phyloP scores from a whole-genome alignment of 2,113 vertebrate species.

The Pelobates fuscus region DNA sequence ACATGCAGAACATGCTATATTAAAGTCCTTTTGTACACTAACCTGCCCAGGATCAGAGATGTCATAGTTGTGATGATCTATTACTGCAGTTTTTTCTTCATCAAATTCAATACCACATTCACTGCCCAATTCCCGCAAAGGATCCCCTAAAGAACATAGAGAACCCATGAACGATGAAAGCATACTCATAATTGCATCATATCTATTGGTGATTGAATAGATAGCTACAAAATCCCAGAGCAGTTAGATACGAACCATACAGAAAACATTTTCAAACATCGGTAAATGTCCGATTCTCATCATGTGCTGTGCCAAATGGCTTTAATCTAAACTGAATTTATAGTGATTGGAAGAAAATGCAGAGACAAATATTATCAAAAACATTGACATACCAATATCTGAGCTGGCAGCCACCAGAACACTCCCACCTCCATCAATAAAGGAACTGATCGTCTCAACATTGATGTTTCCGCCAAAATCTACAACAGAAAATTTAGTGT shows the following conservation, averaged over 20 bases:
- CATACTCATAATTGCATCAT: too few species aligned
- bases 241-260: too few species aligned
- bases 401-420: constrained; percentile 92
- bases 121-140: constrained; percentile 92
- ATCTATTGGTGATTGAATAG: too few species aligned
- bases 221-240: too few species aligned
- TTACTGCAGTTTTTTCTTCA: constrained; percentile 93
- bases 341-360: too few species aligned
- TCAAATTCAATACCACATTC: constrained; percentile 98
- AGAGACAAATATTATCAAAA: too few species aligned
- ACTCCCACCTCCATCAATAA: constrained; percentile 93
- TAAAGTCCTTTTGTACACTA: background rate
- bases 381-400: constrained; percentile 92
- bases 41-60: constrained; percentile 93
- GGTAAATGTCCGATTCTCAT: too few species aligned
- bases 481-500: constrained; percentile 73
- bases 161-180: too few species aligned
- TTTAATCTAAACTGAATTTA: too few species aligned
- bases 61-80: constrained; percentile 95
- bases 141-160: constrained; percentile 77
- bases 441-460: constrained; percentile 90
- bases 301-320: too few species aligned
- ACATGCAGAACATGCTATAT: too few species aligned
- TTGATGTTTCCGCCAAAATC: constrained; percentile 98
- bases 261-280: too few species aligned